Conservation (phyloP, 2,113 vertebrate species). For the Sapayoa aenigma region DNA sequence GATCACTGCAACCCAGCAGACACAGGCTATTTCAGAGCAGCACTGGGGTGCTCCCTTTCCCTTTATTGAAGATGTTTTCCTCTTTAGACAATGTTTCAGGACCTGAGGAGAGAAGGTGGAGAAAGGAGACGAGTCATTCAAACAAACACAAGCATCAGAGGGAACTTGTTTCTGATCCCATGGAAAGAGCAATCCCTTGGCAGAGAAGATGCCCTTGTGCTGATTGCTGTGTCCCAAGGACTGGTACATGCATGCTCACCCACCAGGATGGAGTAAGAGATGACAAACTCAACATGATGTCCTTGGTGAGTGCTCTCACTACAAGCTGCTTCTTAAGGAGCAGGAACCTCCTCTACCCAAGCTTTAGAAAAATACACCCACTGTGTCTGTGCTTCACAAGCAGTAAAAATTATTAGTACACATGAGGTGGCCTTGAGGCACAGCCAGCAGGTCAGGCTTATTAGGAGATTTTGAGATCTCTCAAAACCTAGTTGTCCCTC, state of each 20-base stretch:
- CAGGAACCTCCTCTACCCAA: not conserved
- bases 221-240: not conserved
- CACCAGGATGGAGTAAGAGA: not conserved
- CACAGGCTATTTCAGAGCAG: not conserved
- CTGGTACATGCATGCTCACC: fast-evolving
- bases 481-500: not conserved
- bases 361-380: not conserved
- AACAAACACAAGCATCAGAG: not conserved
- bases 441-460: not conserved
- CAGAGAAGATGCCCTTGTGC: not conserved
- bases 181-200: not conserved
- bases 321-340: not conserved
- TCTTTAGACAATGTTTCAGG: not conserved
- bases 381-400: not conserved
- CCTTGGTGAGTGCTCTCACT: fast-evolving
- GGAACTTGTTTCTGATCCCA: not conserved
- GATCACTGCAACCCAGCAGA: not conserved
- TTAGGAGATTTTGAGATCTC: not conserved
- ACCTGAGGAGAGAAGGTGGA: not conserved
- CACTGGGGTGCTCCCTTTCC: not conserved
- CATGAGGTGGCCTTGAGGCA: not conserved
- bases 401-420: not conserved
- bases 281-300: not conserved
- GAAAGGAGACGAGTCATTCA: not conserved
- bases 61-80: not conserved